A percentile compares a stretch with the other conserved stretches of the same genome.
These are phyloP conservation scores for Drosophila willistoni DNA, from an alignment of 1,140 invertebrate genomes.

Conservation along the genomic window DNA sequence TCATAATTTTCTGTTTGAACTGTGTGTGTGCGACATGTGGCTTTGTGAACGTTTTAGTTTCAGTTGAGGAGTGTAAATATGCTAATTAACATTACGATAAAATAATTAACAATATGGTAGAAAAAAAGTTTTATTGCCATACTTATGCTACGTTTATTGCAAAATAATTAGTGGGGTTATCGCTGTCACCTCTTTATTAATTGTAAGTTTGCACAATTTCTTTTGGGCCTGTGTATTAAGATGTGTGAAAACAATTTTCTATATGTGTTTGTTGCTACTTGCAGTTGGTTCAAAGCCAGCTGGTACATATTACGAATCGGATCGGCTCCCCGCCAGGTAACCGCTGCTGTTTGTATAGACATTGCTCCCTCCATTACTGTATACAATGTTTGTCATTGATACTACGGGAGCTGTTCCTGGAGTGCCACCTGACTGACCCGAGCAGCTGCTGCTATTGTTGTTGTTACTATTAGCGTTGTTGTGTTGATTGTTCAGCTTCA, in stretches of 20 bases:
- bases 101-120: slow-evolving; percentile 78
- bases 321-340: slow-evolving; percentile 84
- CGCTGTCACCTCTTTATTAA: slow-evolving; percentile 39
- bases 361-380: slow-evolving; percentile 68
- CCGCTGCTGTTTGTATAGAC: slow-evolving; percentile 67
- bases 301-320: slow-evolving; percentile 50
- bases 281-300: slow-evolving; percentile 29
- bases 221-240: slow-evolving; percentile 45
- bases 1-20: neutral
- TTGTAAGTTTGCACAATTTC: slow-evolving; percentile 65
- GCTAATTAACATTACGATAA: slow-evolving; percentile 80
- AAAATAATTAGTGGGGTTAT: slow-evolving; percentile 77
- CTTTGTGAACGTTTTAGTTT: slow-evolving; percentile 30
- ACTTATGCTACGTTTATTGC: slow-evolving; percentile 82
- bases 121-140: slow-evolving; percentile 80
- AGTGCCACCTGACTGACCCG: slow-evolving; percentile 79
- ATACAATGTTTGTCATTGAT: slow-evolving; percentile 84
- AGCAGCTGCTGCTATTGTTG: slow-evolving; percentile 53
- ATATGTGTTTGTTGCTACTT: slow-evolving; percentile 28
- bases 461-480: slow-evolving; percentile 40
- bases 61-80: slow-evolving; percentile 66
- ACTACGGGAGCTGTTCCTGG: slow-evolving; percentile 84
- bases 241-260: neutral
- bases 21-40: slow-evolving; percentile 11
- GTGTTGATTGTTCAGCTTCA: slow-evolving; percentile 87